Evolutionary conservation across 2,797 vertebrate species (phyloP).

Genomic region (Malurus leucopterus): DNA sequence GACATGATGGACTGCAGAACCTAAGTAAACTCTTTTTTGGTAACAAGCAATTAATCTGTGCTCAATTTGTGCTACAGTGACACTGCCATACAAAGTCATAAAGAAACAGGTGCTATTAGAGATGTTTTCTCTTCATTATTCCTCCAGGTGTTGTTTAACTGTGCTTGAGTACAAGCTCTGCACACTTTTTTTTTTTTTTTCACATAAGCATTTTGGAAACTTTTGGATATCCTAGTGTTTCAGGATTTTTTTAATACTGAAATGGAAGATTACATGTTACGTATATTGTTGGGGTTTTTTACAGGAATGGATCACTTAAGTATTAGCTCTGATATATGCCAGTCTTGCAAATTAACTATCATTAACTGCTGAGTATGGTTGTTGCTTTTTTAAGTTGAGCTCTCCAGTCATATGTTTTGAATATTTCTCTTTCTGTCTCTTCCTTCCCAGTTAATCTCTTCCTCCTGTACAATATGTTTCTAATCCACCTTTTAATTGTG

Average conservation of each 20-base stretch:
- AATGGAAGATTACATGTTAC: not conserved
- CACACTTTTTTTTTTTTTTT: not conserved
- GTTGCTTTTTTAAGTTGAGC: not conserved
- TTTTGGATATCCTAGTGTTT: not conserved
- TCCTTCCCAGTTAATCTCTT: not conserved
- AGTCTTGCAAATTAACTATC: not conserved
- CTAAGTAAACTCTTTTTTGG: not conserved
- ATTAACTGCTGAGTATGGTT: not conserved
- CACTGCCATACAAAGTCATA: not conserved
- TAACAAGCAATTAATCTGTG: not conserved
- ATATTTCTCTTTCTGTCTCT: not conserved
- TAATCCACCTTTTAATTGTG: not conserved
- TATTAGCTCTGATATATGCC: not conserved
- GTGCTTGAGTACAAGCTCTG: not conserved
- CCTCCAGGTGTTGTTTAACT: not conserved
- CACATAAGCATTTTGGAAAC: not conserved
- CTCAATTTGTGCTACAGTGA: not conserved
- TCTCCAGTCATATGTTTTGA: not conserved
- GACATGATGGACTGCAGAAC: not conserved
- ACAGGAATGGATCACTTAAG: not conserved
- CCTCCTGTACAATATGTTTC: not conserved
- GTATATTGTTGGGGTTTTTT: not conserved
- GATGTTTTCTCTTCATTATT: not conserved
- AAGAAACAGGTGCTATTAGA: not conserved
- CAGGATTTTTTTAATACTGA: not conserved